These are phyloP conservation scores for Rachycentron canadum DNA, from an alignment of 2,797 vertebrate species.

Conservation along the genomic window DNA sequence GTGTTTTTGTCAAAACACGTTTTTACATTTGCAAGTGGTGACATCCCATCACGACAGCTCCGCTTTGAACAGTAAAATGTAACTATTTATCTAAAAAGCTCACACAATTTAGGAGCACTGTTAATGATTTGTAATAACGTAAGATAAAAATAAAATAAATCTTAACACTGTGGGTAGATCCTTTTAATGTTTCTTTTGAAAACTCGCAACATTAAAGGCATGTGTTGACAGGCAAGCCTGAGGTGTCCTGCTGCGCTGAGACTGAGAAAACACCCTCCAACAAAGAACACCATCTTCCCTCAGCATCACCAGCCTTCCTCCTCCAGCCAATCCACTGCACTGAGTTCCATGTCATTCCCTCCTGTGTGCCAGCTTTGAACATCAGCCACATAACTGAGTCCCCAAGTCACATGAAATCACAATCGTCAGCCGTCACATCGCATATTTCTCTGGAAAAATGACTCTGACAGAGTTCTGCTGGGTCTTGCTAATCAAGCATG, in stretches of 20 bases:
- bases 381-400: conserved; percentile 51
- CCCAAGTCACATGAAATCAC: conserved; percentile 69
- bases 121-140: conserved; percentile 54
- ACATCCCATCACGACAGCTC: conserved; percentile 27
- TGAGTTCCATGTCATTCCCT: conserved; percentile 31
- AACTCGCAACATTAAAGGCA: conserved; percentile 67
- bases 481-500: conserved; percentile 61
- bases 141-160: conserved; percentile 56
- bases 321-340: conserved; percentile 43
- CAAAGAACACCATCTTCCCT: conserved; percentile 66
- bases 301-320: conserved; percentile 53
- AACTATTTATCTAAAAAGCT: conserved; percentile 38
- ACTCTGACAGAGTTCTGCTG: conserved; percentile 65
- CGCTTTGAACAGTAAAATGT: conserved; percentile 59
- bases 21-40: conserved; percentile 20
- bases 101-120: conserved; percentile 5
- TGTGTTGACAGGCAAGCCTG: conserved; percentile 60
- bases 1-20: conserved; percentile 43
- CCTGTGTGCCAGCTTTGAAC: conserved; percentile 63
- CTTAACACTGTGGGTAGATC: conserved; percentile 27
- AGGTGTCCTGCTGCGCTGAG: conserved; percentile 64
- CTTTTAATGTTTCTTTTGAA: conserved; percentile 71
- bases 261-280: conserved; percentile 69
- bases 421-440: conserved; percentile 70
- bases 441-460: conserved; percentile 63